Base-by-base conservation (phyloP, 2,113 vertebrate species). In the Melanotaenia duboulayi region DNA sequence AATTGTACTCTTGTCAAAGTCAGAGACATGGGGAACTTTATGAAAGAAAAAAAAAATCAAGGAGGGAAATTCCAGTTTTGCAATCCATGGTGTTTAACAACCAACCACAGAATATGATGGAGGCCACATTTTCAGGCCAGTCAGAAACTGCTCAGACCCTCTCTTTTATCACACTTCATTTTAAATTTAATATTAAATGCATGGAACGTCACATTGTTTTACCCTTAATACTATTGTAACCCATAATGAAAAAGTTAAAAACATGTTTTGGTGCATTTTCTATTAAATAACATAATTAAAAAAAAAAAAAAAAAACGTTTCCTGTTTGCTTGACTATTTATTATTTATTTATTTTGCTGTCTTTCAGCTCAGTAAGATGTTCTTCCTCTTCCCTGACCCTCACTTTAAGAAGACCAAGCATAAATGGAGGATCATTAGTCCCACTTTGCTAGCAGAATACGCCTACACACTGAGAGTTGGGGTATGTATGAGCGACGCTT, bases 321-420 rank as follows among this genome's bases (percentile, higher is more conserved):
- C n/a, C n/a, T n/a, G n/a, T n/a, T n/a, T 4, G 14, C 42, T 16
- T 12, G 42, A 46, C 4, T 35, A 5, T 51, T 11, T 67, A 13
- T 48, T 24, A 4, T 11, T 16, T 17, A 24, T 32, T 14, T 1
- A 14, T 52, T 22, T 56, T 58, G 55, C 2, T 78, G 55, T 76
- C 52, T 80, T 75, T 54, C 52, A 92, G 91, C 91, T 92, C 74
- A 91, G 90, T 76, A 91, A 91, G 85, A 92, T 92, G 90, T 92
- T 91, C 79, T 90, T 92, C 79, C 85, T 81, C 57, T 90, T 89
- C 67, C 90, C 96, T 19, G 96, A 97, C 88, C 96, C 96, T 61
- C 96, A 98, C 86, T 98, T 98, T 85, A 98, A 98, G 90, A 95
- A 96, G 87, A 98, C 96, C 0, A 98, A 98, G 70, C 96, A 98